These are phyloP conservation scores for Verasper variegatus DNA, from an alignment of 2,113 vertebrate genomes.

Conservation along the genomic window DNA sequence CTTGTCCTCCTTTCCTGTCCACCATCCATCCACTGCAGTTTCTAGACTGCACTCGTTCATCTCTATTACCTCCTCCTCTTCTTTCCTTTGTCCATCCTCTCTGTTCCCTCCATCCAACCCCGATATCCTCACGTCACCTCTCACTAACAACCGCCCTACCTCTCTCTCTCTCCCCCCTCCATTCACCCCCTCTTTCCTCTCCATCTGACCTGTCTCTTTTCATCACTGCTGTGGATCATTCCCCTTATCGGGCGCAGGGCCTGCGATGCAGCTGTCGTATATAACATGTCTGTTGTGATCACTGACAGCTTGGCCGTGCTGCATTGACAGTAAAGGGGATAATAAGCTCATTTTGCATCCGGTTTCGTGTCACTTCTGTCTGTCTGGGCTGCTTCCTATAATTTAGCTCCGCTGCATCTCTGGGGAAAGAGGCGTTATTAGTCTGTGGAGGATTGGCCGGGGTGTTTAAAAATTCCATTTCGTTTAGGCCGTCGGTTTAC, in stretches of 20 bases:
- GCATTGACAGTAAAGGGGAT: constrained; percentile 65
- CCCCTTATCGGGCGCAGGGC: constrained; percentile 53
- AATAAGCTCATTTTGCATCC: constrained; percentile 75
- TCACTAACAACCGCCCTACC: not conserved
- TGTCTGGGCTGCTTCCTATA: constrained; percentile 67
- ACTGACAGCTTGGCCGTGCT: constrained; percentile 63
- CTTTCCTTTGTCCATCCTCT: constrained; percentile 7
- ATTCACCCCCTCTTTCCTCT: constrained; percentile 17
- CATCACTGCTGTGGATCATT: constrained; percentile 63
- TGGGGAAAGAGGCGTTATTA: constrained; percentile 61
- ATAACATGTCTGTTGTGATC: constrained; percentile 75
- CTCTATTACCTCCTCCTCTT: not conserved
- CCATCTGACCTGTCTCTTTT: constrained; percentile 68
- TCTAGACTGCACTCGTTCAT: constrained; percentile 5
- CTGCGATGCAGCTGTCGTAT: constrained; percentile 52
- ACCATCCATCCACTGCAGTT: constrained; percentile 34
- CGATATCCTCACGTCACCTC: constrained; percentile 26
- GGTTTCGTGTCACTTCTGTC: constrained; percentile 60
- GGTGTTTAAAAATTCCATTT: constrained; percentile 77
- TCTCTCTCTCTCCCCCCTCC: not conserved
- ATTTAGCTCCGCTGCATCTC: constrained; percentile 65
- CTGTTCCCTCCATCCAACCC: constrained; percentile 4
- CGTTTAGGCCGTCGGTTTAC: constrained; percentile 55
- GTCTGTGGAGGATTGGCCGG: constrained; percentile 59
- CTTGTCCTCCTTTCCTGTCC: constrained; percentile 1